Evolutionary conservation across 2,113 vertebrate genomes (phyloP).

Genomic region (Pholis gunnellus): DNA sequence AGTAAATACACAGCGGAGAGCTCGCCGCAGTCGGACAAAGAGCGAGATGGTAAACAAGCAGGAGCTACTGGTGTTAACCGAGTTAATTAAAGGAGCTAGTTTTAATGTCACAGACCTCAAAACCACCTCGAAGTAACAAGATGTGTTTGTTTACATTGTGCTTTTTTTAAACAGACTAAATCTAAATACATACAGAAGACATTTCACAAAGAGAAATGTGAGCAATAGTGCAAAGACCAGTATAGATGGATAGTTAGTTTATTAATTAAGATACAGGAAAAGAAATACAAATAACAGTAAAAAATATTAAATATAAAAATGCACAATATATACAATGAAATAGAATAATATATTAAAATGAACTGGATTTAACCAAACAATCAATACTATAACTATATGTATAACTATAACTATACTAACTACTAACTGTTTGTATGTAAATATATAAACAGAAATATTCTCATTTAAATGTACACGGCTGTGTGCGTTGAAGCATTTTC

Average conservation of each 20-base stretch:
- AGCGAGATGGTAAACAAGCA: neutral
- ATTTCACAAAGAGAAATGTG: neutral
- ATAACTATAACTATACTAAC: too few relatives aligned
- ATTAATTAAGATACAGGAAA: too few relatives aligned
- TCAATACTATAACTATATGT: too few relatives aligned
- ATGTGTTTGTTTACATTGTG: neutral
- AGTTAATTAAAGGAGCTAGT: neutral
- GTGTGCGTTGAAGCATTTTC: too few relatives aligned
- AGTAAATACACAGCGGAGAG: conserved; percentile 4
- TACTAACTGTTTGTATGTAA: too few relatives aligned
- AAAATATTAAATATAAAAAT: too few relatives aligned
- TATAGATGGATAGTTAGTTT: too few relatives aligned
- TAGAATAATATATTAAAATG: too few relatives aligned
- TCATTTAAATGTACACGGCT: neutral
- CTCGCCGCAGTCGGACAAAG: neutral
- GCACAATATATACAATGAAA: too few relatives aligned
- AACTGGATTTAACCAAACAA: too few relatives aligned
- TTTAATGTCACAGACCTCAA: neutral
- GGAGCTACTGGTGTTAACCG: conserved; percentile 27
- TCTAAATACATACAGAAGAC: neutral
- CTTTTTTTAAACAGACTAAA: neutral
- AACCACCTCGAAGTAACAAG: neutral
- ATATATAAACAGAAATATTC: neutral
- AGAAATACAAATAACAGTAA: too few relatives aligned
- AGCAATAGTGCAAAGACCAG: neutral